A percentile compares a stretch with the other conserved stretches of the same genome.
Conservation (phyloP, 2,888 invertebrate genomes). For the Leptopterna dolabrata region DNA sequence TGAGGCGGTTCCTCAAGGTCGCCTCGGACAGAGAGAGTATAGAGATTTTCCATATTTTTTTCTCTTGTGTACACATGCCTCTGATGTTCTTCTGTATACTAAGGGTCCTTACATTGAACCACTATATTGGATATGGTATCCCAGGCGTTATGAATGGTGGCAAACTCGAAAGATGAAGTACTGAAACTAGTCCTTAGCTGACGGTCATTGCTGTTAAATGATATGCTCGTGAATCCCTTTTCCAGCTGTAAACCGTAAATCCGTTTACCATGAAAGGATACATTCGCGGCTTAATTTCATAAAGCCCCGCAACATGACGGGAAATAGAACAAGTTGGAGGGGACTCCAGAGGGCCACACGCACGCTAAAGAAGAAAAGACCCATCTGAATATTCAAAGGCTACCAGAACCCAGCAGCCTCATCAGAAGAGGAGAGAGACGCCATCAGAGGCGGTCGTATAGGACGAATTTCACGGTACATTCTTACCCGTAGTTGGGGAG, state of each 20-base stretch:
- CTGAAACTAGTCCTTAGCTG: neutral
- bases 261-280: neutral
- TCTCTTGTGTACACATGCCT: too few relatives aligned
- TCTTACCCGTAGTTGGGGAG: constrained; percentile 37
- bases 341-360: constrained; percentile 3
- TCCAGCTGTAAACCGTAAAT: neutral
- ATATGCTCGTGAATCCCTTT: neutral
- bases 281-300: constrained; percentile 22
- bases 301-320: neutral
- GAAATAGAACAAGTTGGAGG: neutral
- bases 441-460: neutral
- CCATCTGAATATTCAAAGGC: constrained; percentile 26
- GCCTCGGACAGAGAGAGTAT: too few relatives aligned
- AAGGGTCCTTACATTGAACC: too few relatives aligned
- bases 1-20: too few relatives aligned
- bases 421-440: neutral
- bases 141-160: too few relatives aligned
- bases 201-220: neutral
- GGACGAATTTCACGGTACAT: constrained; percentile 46
- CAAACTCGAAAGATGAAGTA: neutral
- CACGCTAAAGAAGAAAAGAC: constrained; percentile 29
- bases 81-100: too few relatives aligned
- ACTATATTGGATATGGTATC: too few relatives aligned
- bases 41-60: too few relatives aligned
- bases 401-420: neutral